Evolutionary conservation across 2,113 vertebrate species (phyloP).

Genomic region (Excalfactoria chinensis): DNA sequence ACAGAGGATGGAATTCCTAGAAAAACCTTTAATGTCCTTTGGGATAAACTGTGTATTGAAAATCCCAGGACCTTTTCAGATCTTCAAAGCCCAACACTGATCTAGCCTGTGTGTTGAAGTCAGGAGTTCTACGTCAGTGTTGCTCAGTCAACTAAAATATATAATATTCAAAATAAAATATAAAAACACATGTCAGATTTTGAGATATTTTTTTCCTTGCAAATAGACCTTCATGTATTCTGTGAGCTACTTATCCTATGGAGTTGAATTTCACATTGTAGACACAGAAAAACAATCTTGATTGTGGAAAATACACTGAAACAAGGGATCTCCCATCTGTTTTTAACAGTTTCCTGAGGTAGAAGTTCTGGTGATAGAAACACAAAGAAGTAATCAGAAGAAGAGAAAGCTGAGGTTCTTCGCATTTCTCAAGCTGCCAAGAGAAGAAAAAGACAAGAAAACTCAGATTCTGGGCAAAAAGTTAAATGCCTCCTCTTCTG

Average conservation of each 20-base stretch:
- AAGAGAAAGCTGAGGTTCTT: not conserved
- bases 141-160: not conserved
- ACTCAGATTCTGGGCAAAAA: not conserved
- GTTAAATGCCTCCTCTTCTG: not conserved
- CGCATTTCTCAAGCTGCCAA: not conserved
- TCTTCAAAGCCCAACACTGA: not conserved
- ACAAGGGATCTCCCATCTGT: not conserved
- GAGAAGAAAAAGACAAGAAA: not conserved
- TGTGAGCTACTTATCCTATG: not conserved
- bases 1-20: slow-evolving; percentile 19
- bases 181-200: not conserved
- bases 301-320: not conserved
- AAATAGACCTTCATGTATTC: not conserved
- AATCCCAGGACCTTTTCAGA: slow-evolving; percentile 4
- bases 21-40: not conserved
- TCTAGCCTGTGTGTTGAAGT: not conserved
- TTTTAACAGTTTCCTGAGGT: not conserved
- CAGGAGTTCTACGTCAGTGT: not conserved
- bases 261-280: not conserved
- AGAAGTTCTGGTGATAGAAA: not conserved
- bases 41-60: not conserved
- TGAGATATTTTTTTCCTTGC: not conserved
- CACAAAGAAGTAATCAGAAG: not conserved
- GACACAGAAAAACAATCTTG: not conserved
- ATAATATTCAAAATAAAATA: not conserved